Evolutionary conservation across 2,888 invertebrate species (phyloP), one percentile per base, ranked within the genome.

Genomic region (Cordylochernes scorpioides): DNA sequence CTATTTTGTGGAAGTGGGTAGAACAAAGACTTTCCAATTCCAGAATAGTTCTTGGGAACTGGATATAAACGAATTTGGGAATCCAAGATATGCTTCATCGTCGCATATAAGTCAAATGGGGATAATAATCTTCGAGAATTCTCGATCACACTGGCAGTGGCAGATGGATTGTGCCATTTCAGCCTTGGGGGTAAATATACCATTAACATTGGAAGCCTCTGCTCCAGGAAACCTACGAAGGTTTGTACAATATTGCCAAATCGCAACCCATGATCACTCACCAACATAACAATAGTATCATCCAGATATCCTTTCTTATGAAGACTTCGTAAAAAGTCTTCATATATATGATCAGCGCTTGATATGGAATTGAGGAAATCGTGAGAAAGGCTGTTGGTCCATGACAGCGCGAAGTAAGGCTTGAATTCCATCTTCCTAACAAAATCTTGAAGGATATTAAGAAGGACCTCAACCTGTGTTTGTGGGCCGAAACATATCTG

Each of bases 131-230:
- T 40, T 25, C 44, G 39, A 2, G 43, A 33, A 38, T 82, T 84
- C 17, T 46, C 48, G 35, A 56, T 55, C 27, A 84, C 51, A 51
- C 71, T 73, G 2, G 55, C 45, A 38, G 65, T 59, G 0, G 72
- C 67, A 5, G 53, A 37, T 2, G 63, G 60, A 49, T 68, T 71
- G 29, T 58, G 58, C 8, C 58, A 46, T 38, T 54, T 57, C 53
- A 80, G 74, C 59, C 69, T 68, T 9, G 58, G 49, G 0, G 88
- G 86, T 33, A 78, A 50, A 5, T 67, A 51, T 2, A 53, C 33
- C 17, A 44, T 43, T 33, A 52, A 34, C 29, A 51, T 44, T 1
- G 54, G 54, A 17, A 53, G 41, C 17, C 53, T 39, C 26, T 52
- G 52, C 35, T 54, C 54, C 6, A 53, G 39, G 29, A 50, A 46